phyloP scores from a whole-genome alignment of 2,797 vertebrate genomes.

The Heterohyrax brucei region DNA sequence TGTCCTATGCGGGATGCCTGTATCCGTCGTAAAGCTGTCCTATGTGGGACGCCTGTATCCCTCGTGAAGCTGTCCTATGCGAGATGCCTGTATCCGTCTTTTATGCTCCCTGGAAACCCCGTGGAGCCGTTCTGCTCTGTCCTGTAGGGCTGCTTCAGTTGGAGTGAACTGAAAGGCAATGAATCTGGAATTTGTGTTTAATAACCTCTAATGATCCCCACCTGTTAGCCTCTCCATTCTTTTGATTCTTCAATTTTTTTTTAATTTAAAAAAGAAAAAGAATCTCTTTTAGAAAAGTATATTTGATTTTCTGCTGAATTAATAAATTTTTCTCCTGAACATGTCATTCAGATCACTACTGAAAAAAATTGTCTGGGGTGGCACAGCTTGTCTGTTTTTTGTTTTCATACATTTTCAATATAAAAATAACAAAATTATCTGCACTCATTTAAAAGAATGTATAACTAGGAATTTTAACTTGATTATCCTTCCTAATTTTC shows the following conservation, averaged over 20 bases:
- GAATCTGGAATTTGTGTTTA: neutral
- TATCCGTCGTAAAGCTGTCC: too few relatives aligned
- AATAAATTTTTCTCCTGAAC: constrained; percentile 46
- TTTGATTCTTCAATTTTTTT: constrained; percentile 40
- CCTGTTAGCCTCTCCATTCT: constrained; percentile 20
- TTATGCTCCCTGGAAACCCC: too few relatives aligned
- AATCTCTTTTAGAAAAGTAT: constrained; percentile 41
- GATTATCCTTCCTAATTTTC: constrained; percentile 70
- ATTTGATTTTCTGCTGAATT: constrained; percentile 53
- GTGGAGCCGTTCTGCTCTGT: too few relatives aligned
- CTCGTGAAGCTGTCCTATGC: too few relatives aligned
- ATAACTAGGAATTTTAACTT: constrained; percentile 71
- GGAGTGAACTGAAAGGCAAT: too few relatives aligned
- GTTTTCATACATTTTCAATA: constrained; percentile 63
- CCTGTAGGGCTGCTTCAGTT: too few relatives aligned
- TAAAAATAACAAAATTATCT: constrained; percentile 74
- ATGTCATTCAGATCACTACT: constrained; percentile 29
- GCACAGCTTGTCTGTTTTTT: neutral
- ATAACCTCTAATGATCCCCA: constrained; percentile 39
- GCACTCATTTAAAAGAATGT: constrained; percentile 27
- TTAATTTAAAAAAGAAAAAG: neutral
- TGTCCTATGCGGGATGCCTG: too few relatives aligned
- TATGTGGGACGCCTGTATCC: too few relatives aligned
- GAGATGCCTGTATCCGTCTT: too few relatives aligned
- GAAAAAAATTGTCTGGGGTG: neutral